Evolutionary conservation across 1,140 invertebrate species (phyloP), one percentile per base, ranked within the genome.

Genomic region (Lasioglossum baleicum): DNA sequence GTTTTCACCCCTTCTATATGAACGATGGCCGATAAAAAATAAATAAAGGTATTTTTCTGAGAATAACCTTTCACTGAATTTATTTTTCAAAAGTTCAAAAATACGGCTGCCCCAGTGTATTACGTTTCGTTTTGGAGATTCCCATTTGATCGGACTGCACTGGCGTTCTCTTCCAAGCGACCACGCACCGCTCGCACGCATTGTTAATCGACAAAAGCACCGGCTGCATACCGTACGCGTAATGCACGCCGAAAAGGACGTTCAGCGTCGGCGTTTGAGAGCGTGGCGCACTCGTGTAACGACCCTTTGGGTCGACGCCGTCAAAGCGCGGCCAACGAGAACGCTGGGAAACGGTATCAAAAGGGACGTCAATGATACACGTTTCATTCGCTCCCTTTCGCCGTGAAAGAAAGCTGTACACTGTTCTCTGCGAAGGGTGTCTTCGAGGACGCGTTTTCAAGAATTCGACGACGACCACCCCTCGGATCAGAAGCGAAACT

Each of bases 141-240:
- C 26, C 7, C 20, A 26, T 51, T 40, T 6, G 10, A 48, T 51
- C 31, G 42, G 8, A 6, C 10, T n/a, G 5, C 68, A 58, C 35
- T 35, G 76, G 22, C 35, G 65, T 56, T 53, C 69, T 2, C 35
- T n/a, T 35, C 15, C 11, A 51, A 17, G 3, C 61, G 11, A 35
- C 10, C 60, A 73, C 76, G 60, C 76, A 73, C 51, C 15, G 20
- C 48, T 31, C 35, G 69, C 7, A 78, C 76, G 76, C 69, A 78
- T 63, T 71, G 70, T 65, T 51, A 73, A 73, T 79, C 70, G 44
- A 79, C 69, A 79, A 77, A 77, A n/a, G 20, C n/a, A 7, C 48
- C 61, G n/a, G 13, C 13, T 56, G 76, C 76, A 72, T 72, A 72
- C 60, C 60, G 68, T 35, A 15, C 15, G 51, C 48, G 48, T 44